Percentiles rank a stretch among this genome's conserved stretches.
Conservation (phyloP, 2,113 vertebrate species). For the Tonatia bakeri region DNA sequence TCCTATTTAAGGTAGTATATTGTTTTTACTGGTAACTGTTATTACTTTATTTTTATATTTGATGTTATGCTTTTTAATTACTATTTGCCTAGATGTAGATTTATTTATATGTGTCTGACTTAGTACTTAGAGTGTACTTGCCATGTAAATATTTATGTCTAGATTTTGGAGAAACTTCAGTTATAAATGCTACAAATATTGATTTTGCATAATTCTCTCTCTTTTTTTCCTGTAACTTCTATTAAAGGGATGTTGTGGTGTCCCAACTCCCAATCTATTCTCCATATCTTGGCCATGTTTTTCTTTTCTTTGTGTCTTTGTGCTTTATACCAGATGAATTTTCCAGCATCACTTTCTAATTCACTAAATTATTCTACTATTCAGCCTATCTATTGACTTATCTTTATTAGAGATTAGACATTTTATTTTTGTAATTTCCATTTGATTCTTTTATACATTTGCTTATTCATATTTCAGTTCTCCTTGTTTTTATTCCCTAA, state of each 20-base stretch:
- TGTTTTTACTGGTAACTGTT: background rate
- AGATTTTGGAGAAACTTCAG: background rate
- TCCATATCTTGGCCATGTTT: background rate
- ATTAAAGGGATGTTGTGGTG: background rate
- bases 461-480: background rate
- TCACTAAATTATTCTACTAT: background rate
- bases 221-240: background rate
- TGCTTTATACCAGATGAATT: background rate
- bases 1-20: background rate
- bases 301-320: background rate
- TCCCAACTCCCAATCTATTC: background rate
- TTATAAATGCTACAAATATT: background rate
- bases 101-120: background rate
- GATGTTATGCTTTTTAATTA: background rate
- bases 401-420: background rate
- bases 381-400: background rate
- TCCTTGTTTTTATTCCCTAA: background rate
- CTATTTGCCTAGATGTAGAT: background rate
- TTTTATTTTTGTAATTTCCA: background rate
- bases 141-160: background rate
- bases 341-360: background rate
- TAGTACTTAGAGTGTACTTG: background rate
- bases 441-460: background rate
- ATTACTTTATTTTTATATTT: background rate
- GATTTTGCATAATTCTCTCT: background rate